Percentiles rank a stretch among this genome's conserved stretches.
These are phyloP conservation scores for Trachythela sp. DNA, from an alignment of 64 coral and sea anemone species.

Conservation along the genomic window DNA sequence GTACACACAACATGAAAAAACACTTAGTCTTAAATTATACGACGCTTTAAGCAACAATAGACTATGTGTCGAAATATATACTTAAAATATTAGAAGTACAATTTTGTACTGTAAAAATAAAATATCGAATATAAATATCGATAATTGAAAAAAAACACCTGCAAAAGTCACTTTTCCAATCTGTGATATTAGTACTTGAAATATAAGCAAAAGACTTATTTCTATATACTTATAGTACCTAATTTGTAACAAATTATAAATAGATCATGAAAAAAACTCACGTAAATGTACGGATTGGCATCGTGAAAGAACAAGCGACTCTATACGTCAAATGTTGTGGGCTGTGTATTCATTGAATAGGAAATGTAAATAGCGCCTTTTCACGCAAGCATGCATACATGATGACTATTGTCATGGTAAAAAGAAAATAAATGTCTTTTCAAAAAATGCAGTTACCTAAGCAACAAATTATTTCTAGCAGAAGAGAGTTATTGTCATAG, in stretches of 20 bases:
- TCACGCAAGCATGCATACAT: background rate
- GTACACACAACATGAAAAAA: no score
- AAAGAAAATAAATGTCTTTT: background rate
- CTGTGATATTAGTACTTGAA: background rate
- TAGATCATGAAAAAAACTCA: background rate
- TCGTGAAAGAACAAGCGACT: background rate
- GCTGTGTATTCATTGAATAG: background rate
- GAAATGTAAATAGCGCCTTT: slow-evolving; percentile 12
- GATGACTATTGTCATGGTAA: slow-evolving; percentile 25
- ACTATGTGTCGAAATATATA: no score
- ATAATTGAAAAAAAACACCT: background rate
- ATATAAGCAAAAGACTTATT: background rate
- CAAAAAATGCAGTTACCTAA: slow-evolving; percentile 21
- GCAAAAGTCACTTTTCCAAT: background rate
- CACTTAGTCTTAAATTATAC: no score
- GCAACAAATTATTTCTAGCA: background rate
- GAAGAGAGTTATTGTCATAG: background rate
- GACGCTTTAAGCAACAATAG: no score
- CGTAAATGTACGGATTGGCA: slow-evolving; percentile 5
- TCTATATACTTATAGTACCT: background rate
- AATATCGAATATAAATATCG: background rate
- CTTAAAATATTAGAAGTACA: background rate
- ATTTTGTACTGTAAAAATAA: background rate
- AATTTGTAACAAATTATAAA: no score
- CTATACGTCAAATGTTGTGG: background rate